These are phyloP conservation scores for Colossoma macropomum DNA, from an alignment of 2,113 vertebrate species.

Conservation along the genomic window DNA sequence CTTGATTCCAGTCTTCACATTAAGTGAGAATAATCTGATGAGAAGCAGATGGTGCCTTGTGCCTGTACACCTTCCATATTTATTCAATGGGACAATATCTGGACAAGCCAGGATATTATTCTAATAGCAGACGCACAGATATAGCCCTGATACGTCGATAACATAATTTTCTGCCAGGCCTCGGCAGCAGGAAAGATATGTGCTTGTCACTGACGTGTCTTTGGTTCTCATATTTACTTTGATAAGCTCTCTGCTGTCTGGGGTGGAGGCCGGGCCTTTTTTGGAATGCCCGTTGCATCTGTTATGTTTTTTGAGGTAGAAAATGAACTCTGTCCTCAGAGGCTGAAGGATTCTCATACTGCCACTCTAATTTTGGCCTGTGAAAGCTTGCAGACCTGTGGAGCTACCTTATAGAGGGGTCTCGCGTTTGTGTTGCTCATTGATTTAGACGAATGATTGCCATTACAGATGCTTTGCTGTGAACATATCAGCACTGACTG, in stretches of 20 bases:
- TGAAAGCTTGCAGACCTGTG: background rate
- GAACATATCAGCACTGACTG: too few species aligned
- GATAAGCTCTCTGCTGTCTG: slow-evolving; percentile 23
- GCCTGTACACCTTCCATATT: background rate
- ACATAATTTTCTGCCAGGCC: slow-evolving; percentile 20
- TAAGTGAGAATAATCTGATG: slow-evolving; percentile 11
- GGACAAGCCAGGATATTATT: slow-evolving; percentile 30
- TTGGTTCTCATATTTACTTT: slow-evolving; percentile 42
- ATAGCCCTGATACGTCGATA: slow-evolving; percentile 33
- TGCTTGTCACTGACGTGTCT: slow-evolving; percentile 13
- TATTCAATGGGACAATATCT: slow-evolving; percentile 6
- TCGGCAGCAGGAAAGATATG: slow-evolving; percentile 21
- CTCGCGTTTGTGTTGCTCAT: background rate
- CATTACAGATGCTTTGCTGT: background rate
- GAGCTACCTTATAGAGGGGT: background rate
- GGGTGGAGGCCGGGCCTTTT: slow-evolving; percentile 4
- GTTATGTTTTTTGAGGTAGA: slow-evolving; percentile 21
- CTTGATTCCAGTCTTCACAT: background rate
- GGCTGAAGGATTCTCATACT: background rate
- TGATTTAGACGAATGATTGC: background rate
- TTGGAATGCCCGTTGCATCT: background rate
- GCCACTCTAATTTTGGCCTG: background rate
- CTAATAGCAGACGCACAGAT: slow-evolving; percentile 33
- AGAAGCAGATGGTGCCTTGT: slow-evolving; percentile 1
- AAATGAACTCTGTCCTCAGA: slow-evolving; percentile 27